phyloP scores from a whole-genome alignment of 2,113 vertebrate species.

The Ammospiza caudacuta region DNA sequence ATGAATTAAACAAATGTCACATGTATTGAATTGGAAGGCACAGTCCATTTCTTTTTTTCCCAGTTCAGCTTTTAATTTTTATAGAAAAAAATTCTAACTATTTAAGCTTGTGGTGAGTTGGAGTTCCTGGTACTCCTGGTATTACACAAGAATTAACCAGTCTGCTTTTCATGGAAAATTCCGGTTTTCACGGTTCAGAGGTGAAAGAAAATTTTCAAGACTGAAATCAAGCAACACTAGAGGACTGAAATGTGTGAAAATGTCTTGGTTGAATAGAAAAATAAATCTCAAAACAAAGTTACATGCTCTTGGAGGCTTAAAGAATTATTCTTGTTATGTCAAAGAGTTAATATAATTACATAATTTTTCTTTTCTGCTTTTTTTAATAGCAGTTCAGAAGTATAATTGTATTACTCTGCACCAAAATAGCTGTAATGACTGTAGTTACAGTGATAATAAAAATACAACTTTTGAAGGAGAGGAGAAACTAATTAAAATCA shows the following conservation, averaged over 20 bases:
- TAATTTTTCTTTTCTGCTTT: background rate
- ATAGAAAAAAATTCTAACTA: background rate
- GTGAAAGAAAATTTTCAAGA: background rate
- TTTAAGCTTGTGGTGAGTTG: background rate
- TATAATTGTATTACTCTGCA: background rate
- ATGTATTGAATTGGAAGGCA: conserved; percentile 1
- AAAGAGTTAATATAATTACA: background rate
- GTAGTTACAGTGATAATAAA: background rate
- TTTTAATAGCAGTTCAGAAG: background rate
- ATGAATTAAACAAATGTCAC: background rate
- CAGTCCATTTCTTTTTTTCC: background rate
- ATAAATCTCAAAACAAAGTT: background rate
- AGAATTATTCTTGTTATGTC: background rate
- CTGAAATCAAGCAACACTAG: background rate
- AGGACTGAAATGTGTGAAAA: background rate
- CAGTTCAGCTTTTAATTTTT: background rate
- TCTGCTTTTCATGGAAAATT: background rate
- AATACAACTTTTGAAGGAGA: background rate
- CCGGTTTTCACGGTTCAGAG: background rate
- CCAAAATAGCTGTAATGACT: background rate
- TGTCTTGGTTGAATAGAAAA: background rate
- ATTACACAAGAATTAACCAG: background rate
- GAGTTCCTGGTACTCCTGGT: background rate
- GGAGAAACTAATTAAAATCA: background rate
- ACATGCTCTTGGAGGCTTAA: background rate